Conservation (phyloP, 2,797 vertebrate genomes). For the Micrastur ruficollis region DNA sequence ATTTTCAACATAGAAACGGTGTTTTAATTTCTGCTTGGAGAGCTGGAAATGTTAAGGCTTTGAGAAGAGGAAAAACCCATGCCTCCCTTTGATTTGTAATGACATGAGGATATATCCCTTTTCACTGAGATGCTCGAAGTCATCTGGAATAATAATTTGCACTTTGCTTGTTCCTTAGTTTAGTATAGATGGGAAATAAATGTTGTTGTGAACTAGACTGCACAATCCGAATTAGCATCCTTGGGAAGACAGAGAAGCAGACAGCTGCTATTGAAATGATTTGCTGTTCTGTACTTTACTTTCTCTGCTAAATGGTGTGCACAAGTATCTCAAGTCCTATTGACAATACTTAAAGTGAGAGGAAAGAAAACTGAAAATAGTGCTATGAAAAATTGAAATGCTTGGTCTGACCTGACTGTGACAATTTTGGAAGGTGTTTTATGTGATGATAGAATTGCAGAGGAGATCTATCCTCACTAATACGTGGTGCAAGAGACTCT, state of each 20-base stretch:
- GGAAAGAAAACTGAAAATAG: background rate
- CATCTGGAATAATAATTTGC: background rate
- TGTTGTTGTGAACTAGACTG: background rate
- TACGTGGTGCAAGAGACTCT: constrained; percentile 9
- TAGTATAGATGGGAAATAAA: background rate
- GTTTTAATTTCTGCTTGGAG: background rate
- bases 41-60: background rate
- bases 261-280: background rate
- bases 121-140: background rate
- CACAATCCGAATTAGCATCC: background rate
- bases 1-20: background rate
- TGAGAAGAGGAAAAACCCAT: background rate
- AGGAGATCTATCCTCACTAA: constrained; percentile 34
- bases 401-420: background rate
- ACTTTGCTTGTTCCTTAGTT: background rate
- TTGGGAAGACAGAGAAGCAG: background rate
- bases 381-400: background rate
- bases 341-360: background rate
- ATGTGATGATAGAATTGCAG: constrained; percentile 19
- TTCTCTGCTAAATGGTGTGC: background rate
- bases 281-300: background rate
- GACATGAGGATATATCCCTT: background rate
- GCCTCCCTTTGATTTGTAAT: background rate
- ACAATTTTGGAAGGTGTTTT: constrained; percentile 45
- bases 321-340: background rate